Percentiles rank a stretch among this genome's conserved stretches.
Conservation (phyloP, 2,113 vertebrate species). For the Stegastes partitus region DNA sequence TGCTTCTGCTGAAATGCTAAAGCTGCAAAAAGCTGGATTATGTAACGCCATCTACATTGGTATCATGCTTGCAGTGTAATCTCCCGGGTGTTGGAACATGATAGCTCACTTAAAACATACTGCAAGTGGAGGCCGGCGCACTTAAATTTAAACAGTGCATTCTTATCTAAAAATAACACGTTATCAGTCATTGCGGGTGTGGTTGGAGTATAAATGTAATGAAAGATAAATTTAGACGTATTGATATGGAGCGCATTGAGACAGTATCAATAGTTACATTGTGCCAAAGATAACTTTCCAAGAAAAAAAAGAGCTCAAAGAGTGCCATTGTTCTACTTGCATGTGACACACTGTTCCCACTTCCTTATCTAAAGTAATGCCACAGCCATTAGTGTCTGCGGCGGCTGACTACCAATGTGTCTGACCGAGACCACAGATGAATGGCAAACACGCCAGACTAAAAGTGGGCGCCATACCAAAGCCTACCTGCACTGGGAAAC, state of each 20-base stretch:
- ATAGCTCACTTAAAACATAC: background rate
- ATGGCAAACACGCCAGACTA: conserved; percentile 60
- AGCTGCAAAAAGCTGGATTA: too few relatives aligned
- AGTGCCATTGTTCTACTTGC: conserved; percentile 72
- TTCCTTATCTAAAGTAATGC: conserved; percentile 72
- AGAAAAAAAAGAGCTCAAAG: conserved; percentile 64
- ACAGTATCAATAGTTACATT: conserved; percentile 49
- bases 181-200: conserved; percentile 41
- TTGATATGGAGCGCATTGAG: conserved; percentile 19
- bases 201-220: conserved; percentile 26
- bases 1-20: background rate
- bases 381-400: conserved; percentile 60
- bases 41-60: too few relatives aligned
- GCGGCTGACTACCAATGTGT: conserved; percentile 59
- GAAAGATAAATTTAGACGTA: conserved; percentile 42
- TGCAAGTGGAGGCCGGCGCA: background rate
- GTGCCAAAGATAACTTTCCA: conserved; percentile 63
- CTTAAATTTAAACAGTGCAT: conserved; percentile 23
- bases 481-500: conserved; percentile 62
- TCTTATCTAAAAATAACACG: conserved; percentile 29
- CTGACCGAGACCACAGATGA: conserved; percentile 54
- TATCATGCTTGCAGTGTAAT: too few relatives aligned
- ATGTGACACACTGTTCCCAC: conserved; percentile 62
- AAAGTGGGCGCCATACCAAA: conserved; percentile 44
- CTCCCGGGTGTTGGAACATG: too few relatives aligned